Base-by-base conservation (phyloP, 1,140 invertebrate species). In the Saccostrea cuccullata region DNA sequence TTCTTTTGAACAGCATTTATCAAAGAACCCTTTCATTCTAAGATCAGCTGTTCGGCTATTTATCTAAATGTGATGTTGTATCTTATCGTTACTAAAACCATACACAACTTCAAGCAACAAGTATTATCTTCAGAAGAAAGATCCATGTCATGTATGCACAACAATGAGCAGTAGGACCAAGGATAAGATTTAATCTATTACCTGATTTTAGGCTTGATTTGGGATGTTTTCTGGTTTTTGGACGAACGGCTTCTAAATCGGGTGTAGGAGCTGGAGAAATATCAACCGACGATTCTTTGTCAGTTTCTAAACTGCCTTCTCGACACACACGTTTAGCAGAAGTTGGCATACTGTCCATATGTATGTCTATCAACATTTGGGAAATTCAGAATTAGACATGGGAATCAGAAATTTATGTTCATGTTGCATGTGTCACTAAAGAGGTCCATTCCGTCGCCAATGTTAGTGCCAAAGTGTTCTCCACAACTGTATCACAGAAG, bases 241-340 rank as follows among this genome's bases (percentile, higher is more conserved):
- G 82, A 15, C 77, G 60, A 58, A 87, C 36, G 82, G 86, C 20
- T 87, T 82, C 86, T 9, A 83, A 55, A 40, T 87, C 86, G 5
- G 55, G 36, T 15, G 58, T 87, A 0, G 40, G 47, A 56, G 60
- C 77, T 60, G 83, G 60, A 47, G 86, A 56, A 73, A 86, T 82
- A 70, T 55, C 82, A 83, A 26, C 30, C 9, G 70, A 77, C 11
- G 70, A 77, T 36, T 77, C 70, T 36, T 77, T 67, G 36, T 87
- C 86, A 58, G 86, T 55, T 64, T 87, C 86, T n/a, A 40, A 23
- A 23, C 64, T 84, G 12, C 77, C 56, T 83, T 87, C 86, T 84
- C 86, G 40, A 55, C 86, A 87, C 77, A 87, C 58, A 30, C 86
- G 86, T 23, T 87, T 87, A 64, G 86, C 86, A n/a, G 86, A 60